Evolutionary conservation across 1,140 invertebrate genomes (phyloP).

Genomic region (Archegozetes longisetosus): DNA sequence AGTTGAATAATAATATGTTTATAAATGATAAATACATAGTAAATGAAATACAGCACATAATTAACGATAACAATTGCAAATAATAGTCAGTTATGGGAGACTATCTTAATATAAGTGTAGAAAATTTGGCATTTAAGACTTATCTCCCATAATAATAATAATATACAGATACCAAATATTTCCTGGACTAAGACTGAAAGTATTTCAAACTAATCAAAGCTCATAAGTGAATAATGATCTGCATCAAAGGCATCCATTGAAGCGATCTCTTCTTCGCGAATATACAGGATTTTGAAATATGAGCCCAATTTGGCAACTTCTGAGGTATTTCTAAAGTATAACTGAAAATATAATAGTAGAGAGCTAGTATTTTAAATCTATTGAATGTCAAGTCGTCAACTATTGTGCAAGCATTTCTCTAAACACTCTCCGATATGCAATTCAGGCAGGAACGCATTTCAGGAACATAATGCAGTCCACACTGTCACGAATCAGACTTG

Average conservation of each 20-base stretch:
- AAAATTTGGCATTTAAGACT: no score
- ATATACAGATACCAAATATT: no score
- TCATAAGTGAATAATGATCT: no score
- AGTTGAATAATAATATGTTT: conserved; percentile 37
- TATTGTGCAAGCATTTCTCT: conserved; percentile 38
- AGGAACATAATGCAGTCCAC: conserved; percentile 38
- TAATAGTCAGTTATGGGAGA: neutral
- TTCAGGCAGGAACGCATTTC: conserved; percentile 30
- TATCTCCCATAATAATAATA: no score
- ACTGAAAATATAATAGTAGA: conserved; percentile 28
- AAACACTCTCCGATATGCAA: conserved; percentile 33
- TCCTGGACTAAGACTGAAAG: no score
- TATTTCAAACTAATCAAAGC: no score
- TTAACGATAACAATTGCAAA: neutral
- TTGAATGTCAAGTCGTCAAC: conserved; percentile 34
- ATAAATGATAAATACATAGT: neutral
- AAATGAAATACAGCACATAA: neutral
- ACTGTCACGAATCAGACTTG: conserved; percentile 37
- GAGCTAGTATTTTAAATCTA: conserved; percentile 32
- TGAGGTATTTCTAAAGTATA: conserved; percentile 8
- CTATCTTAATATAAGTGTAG: no score
- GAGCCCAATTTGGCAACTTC: conserved; percentile 4
- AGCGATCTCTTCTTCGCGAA: conserved; percentile 1
- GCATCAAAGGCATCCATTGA: neutral
- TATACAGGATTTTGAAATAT: neutral